Conservation (phyloP, 2,797 vertebrate genomes). For the Sparidentex hasta region DNA sequence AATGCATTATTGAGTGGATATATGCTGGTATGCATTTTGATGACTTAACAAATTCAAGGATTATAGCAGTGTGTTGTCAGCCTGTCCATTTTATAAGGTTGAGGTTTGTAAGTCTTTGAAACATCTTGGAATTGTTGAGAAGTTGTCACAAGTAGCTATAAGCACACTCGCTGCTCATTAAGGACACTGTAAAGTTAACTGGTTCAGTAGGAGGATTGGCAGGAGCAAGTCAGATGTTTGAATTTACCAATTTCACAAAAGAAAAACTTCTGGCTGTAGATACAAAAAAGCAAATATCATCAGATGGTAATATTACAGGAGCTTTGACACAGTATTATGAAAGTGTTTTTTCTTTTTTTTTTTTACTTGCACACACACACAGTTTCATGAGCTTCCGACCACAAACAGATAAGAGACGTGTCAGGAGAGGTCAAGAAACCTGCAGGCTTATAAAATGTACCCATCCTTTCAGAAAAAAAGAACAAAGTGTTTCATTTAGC, state of each 20-base stretch:
- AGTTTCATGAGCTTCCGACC: too few species aligned
- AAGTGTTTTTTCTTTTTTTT: background rate
- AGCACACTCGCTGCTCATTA: too few species aligned
- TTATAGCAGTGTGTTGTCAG: background rate
- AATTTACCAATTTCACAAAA: too few species aligned
- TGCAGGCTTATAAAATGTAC: too few species aligned
- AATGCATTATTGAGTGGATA: conserved; percentile 1
- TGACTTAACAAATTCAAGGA: conserved; percentile 7
- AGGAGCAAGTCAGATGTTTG: too few species aligned
- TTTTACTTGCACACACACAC: too few species aligned
- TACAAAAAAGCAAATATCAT: background rate
- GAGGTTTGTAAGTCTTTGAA: conserved; percentile 1
- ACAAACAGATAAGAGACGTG: too few species aligned
- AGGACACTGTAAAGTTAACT: too few species aligned
- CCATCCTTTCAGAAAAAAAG: too few species aligned
- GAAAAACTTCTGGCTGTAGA: background rate
- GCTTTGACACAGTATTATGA: background rate
- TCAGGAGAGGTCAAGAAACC: too few species aligned
- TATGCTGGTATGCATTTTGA: conserved; percentile 4
- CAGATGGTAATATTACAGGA: background rate
- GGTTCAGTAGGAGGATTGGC: background rate
- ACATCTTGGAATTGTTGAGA: background rate
- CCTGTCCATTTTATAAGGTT: conserved; percentile 2
- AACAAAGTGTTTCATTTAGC: too few species aligned
- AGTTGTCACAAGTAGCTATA: background rate